These are phyloP conservation scores for Maniola hyperantus DNA, from an alignment of 2,888 invertebrate genomes.

Conservation along the genomic window DNA sequence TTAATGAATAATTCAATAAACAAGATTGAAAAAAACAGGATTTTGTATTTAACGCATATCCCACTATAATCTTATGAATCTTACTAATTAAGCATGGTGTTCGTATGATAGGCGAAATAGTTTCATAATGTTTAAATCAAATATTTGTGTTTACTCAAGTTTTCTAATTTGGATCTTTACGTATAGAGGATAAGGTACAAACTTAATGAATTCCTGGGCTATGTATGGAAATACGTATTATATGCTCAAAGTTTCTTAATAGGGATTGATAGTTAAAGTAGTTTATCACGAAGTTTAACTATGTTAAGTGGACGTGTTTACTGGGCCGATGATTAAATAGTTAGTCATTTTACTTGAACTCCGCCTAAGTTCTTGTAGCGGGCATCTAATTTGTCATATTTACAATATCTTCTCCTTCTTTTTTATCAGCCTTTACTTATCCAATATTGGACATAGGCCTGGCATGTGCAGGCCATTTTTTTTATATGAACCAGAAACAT, in stretches of 20 bases:
- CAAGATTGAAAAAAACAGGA: no score
- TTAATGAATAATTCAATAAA: no score
- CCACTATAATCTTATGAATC: not conserved
- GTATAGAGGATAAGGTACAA: not conserved
- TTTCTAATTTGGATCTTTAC: not conserved
- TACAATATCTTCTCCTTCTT: not conserved
- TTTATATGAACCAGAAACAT: no score
- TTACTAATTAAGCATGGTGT: no score
- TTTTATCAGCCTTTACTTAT: no score
- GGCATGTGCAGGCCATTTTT: no score
- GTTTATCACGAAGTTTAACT: slow-evolving; percentile 20
- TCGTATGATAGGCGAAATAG: slow-evolving; percentile 14
- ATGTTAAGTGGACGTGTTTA: slow-evolving; percentile 15
- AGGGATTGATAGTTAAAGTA: slow-evolving; percentile 20
- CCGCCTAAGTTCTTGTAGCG: not conserved
- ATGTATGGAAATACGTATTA: slow-evolving; percentile 5
- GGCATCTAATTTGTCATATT: not conserved
- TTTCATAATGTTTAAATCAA: slow-evolving; percentile 15
- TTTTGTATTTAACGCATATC: not conserved
- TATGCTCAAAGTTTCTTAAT: slow-evolving; percentile 13
- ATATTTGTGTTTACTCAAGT: not conserved
- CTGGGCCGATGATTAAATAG: slow-evolving; percentile 1
- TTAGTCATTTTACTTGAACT: not conserved
- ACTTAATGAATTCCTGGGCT: not conserved
- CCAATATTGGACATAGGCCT: no score